Evolutionary conservation across 2,888 invertebrate species (phyloP).

Genomic region (Sussaba pulchella): DNA sequence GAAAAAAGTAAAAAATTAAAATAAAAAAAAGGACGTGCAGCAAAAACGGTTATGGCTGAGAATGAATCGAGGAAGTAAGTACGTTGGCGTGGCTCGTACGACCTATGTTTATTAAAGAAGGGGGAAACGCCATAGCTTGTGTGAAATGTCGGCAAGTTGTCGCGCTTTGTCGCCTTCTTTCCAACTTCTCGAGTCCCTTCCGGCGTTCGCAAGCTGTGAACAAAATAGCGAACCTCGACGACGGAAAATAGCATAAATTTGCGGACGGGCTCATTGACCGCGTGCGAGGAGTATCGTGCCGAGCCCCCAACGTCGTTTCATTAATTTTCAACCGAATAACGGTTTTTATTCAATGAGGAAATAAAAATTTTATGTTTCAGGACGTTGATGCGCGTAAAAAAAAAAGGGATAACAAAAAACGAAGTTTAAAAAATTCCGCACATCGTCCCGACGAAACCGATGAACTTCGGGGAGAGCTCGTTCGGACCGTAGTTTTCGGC

Average conservation of each 20-base stretch:
- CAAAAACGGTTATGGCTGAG: slow-evolving; percentile 2
- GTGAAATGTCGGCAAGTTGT: slow-evolving; percentile 30
- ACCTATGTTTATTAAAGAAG: slow-evolving; percentile 58
- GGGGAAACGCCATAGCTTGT: slow-evolving; percentile 46
- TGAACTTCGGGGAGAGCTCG: background rate
- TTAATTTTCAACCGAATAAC: background rate
- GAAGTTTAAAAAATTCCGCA: background rate
- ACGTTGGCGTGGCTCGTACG: slow-evolving; percentile 37
- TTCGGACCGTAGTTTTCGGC: background rate
- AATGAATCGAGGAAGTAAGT: slow-evolving; percentile 16
- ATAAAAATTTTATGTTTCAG: background rate
- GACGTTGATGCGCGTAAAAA: background rate
- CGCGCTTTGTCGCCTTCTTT: slow-evolving; percentile 24
- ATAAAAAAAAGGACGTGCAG: background rate
- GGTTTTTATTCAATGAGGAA: slow-evolving; percentile 22
- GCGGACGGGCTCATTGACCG: slow-evolving; percentile 15
- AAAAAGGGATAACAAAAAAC: too few species aligned
- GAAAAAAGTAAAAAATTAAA: background rate
- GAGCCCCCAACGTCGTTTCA: background rate
- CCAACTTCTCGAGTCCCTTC: slow-evolving; percentile 15
- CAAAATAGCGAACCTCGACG: background rate
- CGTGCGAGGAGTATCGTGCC: background rate
- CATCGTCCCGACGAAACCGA: background rate
- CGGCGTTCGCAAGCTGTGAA: background rate
- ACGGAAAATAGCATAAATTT: slow-evolving; percentile 49